Base-by-base conservation (phyloP, 2,113 vertebrate genomes). In the Syngnathus typhle region DNA sequence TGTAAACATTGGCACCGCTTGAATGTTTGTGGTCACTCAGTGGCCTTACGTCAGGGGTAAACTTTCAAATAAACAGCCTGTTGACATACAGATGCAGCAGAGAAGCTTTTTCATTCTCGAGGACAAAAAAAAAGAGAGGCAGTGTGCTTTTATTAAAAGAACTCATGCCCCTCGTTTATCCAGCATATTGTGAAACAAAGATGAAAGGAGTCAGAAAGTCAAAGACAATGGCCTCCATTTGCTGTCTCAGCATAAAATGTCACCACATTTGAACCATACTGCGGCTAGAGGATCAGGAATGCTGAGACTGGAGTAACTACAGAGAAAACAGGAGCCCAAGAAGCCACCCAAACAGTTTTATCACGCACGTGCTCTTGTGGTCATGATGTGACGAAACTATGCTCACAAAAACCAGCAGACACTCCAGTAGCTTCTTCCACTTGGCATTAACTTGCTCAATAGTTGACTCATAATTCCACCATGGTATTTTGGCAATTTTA, bases 171-270 rank as follows among this genome's bases (percentile, higher is more conserved):
- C 68, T 76, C 72, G 67, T 70, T 78, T n/a, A 77, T 68, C 64
- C n/a, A 13, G 6, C 71, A 69, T 46, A 64, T 4, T 3, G 19
- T 56, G 65, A 77, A 46, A 75, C 58, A 70, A 64, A 77, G 65
- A 83, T 80, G 70, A 77, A 60, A 60, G 62, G 56, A 36, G 54
- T 64, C 18, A 12, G 44, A 68, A 65, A 66, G 47, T 70, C 55
- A 27, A 5, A 61, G 41, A 78, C 62, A 75, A 73, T 13, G 1
- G 71, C 65, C 61, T 54, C 67, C 62, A 44, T 68, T 59, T 69
- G 73, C 74, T 76, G 68, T 52, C 73, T 84, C 74, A 88, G 76
- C 73, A 67, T 15, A 23, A 65, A 38, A 46, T 36, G 27, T 47
- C 10, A 2, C 37, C 49, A 61, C 62, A 61, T 61, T 55, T 37